Conservation (phyloP, 2,113 vertebrate species). For the Chamaetylas fuelleborni region DNA sequence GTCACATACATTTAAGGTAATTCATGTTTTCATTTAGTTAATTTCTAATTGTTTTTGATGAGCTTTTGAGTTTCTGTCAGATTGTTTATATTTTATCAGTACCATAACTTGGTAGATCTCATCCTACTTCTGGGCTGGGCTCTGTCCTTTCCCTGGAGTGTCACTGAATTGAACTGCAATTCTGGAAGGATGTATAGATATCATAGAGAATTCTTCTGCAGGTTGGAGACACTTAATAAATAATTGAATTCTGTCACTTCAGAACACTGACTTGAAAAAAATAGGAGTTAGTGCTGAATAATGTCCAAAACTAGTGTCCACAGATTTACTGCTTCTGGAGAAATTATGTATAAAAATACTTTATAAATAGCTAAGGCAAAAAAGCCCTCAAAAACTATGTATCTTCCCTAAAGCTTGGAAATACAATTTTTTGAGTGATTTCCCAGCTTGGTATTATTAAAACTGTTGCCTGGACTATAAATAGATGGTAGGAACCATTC, state of each 20-base stretch:
- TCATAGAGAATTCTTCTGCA: not conserved
- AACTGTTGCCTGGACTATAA: not conserved
- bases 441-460: not conserved
- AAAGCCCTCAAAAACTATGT: accelerated
- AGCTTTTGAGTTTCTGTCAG: not conserved
- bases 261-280: not conserved
- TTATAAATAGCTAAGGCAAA: not conserved
- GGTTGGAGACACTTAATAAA: not conserved
- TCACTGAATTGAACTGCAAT: not conserved
- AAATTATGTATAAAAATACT: not conserved
- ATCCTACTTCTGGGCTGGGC: not conserved
- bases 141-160: not conserved
- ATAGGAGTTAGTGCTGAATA: not conserved
- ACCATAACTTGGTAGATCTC: not conserved
- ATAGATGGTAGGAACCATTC: not conserved
- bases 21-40: not conserved
- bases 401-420: not conserved
- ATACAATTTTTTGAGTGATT: not conserved
- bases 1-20: not conserved
- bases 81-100: not conserved
- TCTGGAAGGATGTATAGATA: not conserved
- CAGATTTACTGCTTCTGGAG: not conserved
- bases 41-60: not conserved
- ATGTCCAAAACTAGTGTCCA: not conserved
- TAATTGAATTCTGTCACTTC: not conserved